A percentile compares a stretch with the other conserved stretches of the same genome.
Conservation (phyloP, 2,888 invertebrate genomes). For the Drosophila setosimentum region DNA sequence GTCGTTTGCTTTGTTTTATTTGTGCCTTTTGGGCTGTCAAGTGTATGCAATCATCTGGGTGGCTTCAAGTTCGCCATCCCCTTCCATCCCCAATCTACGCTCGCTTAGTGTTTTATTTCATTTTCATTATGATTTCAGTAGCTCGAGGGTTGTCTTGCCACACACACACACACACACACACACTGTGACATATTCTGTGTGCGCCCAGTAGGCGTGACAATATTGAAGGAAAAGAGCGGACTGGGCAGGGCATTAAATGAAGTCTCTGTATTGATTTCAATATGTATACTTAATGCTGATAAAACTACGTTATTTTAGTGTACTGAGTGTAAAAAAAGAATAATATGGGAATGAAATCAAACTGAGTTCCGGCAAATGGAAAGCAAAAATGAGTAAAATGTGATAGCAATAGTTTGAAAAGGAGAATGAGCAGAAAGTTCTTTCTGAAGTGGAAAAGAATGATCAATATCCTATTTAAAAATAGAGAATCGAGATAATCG, state of each 20-base stretch:
- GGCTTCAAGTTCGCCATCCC: slow-evolving; percentile 18
- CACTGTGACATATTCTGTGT: slow-evolving; percentile 24
- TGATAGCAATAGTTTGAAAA: neutral
- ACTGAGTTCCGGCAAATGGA: neutral
- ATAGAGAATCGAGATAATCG: neutral
- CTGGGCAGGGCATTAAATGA: slow-evolving; percentile 46
- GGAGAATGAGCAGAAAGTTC: neutral
- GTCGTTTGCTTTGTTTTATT: slow-evolving; percentile 42
- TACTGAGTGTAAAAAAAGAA: slow-evolving; percentile 11
- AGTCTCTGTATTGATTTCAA: slow-evolving; percentile 70
- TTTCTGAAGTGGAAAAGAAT: neutral
- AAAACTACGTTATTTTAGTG: slow-evolving; percentile 45
- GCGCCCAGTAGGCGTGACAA: slow-evolving; percentile 16
- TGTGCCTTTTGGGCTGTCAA: slow-evolving; percentile 45
- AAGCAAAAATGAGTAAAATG: neutral
- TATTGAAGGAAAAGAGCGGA: neutral
- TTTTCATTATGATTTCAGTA: slow-evolving; percentile 65
- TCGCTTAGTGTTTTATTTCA: slow-evolving; percentile 48
- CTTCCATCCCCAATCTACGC: neutral
- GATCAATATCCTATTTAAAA: neutral
- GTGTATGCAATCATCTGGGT: slow-evolving; percentile 45
- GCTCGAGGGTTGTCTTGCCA: slow-evolving; percentile 27
- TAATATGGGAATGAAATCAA: slow-evolving; percentile 1
- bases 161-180: neutral
- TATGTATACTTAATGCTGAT: slow-evolving; percentile 59